Evolutionary conservation across 1,140 invertebrate genomes (phyloP).

Genomic region (Ceratina calcarata): DNA sequence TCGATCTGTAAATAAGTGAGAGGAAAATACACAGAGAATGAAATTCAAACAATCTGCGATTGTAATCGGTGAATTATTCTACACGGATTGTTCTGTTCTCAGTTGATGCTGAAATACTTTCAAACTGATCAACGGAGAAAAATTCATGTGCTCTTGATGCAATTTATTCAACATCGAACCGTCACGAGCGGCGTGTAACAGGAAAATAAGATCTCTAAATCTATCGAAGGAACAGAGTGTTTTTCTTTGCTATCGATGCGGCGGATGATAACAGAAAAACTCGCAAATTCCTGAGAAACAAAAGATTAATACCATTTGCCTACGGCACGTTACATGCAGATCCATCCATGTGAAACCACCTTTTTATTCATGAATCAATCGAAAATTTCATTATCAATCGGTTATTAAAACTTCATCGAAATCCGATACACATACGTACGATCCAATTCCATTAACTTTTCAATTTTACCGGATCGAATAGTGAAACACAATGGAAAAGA

Average conservation of each 20-base stretch:
- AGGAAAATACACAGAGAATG: not conserved
- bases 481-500: constrained; percentile 13
- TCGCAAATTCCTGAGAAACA: not conserved
- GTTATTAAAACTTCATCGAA: constrained; percentile 53
- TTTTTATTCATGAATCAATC: constrained; percentile 33
- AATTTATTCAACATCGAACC: constrained; percentile 11
- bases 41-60: not conserved
- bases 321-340: not conserved
- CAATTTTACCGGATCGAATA: constrained; percentile 23
- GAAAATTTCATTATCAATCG: constrained; percentile 48
- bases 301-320: not conserved
- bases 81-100: not conserved
- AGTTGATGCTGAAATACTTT: constrained; percentile 11
- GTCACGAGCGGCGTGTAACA: constrained; percentile 11
- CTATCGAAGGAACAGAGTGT: not conserved
- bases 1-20: constrained; percentile 44
- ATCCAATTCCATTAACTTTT: constrained; percentile 49
- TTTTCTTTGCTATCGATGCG: not conserved
- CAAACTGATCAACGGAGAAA: not conserved
- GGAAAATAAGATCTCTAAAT: constrained; percentile 10
- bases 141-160: not conserved
- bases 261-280: not conserved
- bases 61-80: constrained; percentile 35
- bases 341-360: not conserved
- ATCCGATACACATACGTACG: constrained; percentile 32